phyloP scores from a whole-genome alignment of 2,888 invertebrate genomes.

The Thelaira solivaga region DNA sequence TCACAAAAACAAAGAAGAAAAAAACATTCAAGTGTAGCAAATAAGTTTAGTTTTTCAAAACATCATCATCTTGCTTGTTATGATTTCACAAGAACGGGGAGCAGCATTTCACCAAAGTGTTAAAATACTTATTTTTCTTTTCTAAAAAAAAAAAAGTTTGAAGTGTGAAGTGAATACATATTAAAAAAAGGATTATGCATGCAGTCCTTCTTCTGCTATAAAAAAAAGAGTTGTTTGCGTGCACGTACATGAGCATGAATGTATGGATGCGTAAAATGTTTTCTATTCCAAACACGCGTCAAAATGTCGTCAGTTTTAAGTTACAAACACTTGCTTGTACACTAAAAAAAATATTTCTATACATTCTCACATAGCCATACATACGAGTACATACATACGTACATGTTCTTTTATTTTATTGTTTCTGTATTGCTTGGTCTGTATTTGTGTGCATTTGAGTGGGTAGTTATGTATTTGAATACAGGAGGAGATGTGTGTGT shows the following conservation, averaged over 20 bases:
- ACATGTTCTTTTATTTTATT: not conserved
- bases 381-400: not conserved
- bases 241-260: not conserved
- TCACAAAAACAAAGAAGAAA: too few relatives aligned
- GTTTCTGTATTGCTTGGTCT: conserved; percentile 10
- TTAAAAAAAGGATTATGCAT: not conserved
- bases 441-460: not conserved
- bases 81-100: too few relatives aligned
- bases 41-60: too few relatives aligned
- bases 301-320: conserved; percentile 51
- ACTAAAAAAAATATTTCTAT: not conserved
- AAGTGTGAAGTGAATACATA: not conserved
- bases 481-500: not conserved
- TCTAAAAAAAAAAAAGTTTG: too few relatives aligned
- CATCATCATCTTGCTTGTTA: too few relatives aligned
- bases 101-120: too few relatives aligned
- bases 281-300: conserved; percentile 47
- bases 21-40: too few relatives aligned
- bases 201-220: too few relatives aligned
- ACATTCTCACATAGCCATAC: not conserved
- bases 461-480: not conserved
- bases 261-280: conserved; percentile 1
- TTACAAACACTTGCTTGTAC: conserved; percentile 31
- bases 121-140: conserved; percentile 1
- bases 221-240: conserved; percentile 2